A percentile compares a stretch with the other conserved stretches of the same genome.
phyloP scores from a whole-genome alignment of 92 coral and sea anemone species.

The Diadumene lineata region DNA sequence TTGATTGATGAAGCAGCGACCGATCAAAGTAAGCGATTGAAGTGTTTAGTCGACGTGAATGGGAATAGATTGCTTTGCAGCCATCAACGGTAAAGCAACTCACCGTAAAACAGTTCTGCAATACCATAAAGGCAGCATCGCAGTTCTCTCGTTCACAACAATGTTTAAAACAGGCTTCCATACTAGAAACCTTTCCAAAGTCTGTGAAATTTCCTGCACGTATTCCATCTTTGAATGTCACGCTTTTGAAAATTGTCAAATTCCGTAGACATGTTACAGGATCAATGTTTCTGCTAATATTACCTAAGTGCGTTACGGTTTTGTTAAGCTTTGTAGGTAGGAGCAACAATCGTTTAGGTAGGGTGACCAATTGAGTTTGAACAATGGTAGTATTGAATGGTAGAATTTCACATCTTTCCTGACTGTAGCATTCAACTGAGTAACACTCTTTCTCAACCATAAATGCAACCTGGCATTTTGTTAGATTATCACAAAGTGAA shows the following conservation, averaged over 20 bases:
- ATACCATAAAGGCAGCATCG: constrained; percentile 94
- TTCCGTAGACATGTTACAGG: constrained; percentile 50
- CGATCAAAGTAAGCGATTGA: constrained; percentile 68
- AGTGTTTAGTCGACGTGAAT: constrained; percentile 60
- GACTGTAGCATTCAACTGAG: constrained; percentile 86
- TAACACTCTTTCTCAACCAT: constrained; percentile 75
- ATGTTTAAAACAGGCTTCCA: constrained; percentile 70
- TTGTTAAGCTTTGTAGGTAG: constrained; percentile 48
- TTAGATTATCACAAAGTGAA: constrained; percentile 50
- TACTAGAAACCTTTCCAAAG: constrained; percentile 76
- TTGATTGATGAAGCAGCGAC: constrained; percentile 1
- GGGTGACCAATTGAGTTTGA: constrained; percentile 65
- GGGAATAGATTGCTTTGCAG: constrained; percentile 68
- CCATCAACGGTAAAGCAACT: constrained; percentile 69
- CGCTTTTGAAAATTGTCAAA: constrained; percentile 64
- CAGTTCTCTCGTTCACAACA: constrained; percentile 83
- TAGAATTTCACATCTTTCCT: constrained; percentile 75
- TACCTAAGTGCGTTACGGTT: background rate
- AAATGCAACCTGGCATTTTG: constrained; percentile 79
- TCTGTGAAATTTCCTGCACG: constrained; percentile 94
- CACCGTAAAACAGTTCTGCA: constrained; percentile 79
- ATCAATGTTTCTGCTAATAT: background rate
- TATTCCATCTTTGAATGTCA: constrained; percentile 91
- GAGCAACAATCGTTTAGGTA: constrained; percentile 56
- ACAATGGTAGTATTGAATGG: constrained; percentile 65